A percentile compares a stretch with the other conserved stretches of the same genome.
These are phyloP conservation scores for Dasyprocta punctata DNA, from an alignment of 2,113 vertebrate genomes.

Conservation along the genomic window DNA sequence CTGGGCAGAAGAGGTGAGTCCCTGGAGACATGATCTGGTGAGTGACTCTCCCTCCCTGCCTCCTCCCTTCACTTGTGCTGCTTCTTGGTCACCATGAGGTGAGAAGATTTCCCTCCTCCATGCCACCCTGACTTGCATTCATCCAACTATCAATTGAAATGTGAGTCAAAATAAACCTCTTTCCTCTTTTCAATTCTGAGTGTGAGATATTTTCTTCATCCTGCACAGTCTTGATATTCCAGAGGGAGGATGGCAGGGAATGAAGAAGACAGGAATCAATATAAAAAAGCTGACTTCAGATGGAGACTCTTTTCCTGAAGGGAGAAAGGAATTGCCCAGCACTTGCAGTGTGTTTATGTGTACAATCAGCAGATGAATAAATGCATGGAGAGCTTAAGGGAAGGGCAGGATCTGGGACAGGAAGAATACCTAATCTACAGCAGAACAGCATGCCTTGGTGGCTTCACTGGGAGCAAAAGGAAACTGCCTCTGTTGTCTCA, in stretches of 20 bases:
- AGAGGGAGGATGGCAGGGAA: not conserved
- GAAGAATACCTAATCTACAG: not conserved
- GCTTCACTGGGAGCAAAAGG: not conserved
- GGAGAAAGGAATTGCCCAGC: too few relatives aligned
- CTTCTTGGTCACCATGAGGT: not conserved
- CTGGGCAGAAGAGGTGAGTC: not conserved
- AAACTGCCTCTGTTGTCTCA: not conserved
- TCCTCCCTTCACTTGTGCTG: not conserved
- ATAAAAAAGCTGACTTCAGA: not conserved
- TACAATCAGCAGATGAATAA: not conserved
- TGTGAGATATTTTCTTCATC: not conserved
- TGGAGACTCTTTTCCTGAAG: not conserved
- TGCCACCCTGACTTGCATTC: not conserved
- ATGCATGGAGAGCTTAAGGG: not conserved
- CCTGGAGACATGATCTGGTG: not conserved
- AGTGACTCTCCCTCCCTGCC: not conserved
- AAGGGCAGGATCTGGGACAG: not conserved
- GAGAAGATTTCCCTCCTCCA: not conserved
- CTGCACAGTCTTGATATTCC: not conserved
- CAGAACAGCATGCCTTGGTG: not conserved
- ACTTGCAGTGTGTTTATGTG: not conserved
- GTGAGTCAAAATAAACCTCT: not conserved
- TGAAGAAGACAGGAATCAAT: not conserved
- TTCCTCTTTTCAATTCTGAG: not conserved
- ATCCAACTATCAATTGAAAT: not conserved